A percentile compares a stretch with the other conserved stretches of the same genome.
phyloP scores from a whole-genome alignment of 2,888 invertebrate genomes.

The Metacarcinus magister region DNA sequence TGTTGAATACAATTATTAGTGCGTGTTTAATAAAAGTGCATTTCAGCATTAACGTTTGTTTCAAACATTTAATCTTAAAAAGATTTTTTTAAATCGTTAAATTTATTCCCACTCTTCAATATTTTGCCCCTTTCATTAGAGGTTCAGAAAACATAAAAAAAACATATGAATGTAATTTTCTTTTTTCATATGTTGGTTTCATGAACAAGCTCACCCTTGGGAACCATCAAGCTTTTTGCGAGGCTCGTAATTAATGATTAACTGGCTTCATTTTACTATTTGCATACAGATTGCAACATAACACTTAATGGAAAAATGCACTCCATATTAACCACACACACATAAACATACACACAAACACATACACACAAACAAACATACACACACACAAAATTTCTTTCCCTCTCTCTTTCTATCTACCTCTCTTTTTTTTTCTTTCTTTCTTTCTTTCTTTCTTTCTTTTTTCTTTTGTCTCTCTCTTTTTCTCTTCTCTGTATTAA shows the following conservation, averaged over 20 bases:
- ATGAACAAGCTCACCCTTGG: neutral
- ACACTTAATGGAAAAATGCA: constrained; percentile 37
- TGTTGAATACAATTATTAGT: constrained; percentile 11
- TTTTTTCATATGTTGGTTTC: neutral
- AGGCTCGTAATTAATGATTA: neutral
- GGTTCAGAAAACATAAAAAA: neutral
- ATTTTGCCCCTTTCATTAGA: neutral
- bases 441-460: neutral
- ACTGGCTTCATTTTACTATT: neutral
- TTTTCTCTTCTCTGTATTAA: no score
- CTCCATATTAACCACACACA: neutral
- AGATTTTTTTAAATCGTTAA: neutral
- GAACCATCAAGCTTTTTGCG: constrained; percentile 3
- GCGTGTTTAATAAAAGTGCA: neutral
- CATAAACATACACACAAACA: constrained; percentile 37
- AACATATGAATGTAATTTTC: neutral
- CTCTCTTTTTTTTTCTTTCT: neutral
- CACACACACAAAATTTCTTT: neutral
- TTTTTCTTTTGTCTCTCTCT: no score
- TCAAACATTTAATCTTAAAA: neutral
- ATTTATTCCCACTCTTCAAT: neutral
- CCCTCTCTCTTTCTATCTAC: neutral
- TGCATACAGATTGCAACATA: constrained; percentile 11
- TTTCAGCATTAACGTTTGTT: neutral
- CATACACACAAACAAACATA: constrained; percentile 37